phyloP scores from a whole-genome alignment of 1,140 invertebrate species.

The Scaptomyza pallida region DNA sequence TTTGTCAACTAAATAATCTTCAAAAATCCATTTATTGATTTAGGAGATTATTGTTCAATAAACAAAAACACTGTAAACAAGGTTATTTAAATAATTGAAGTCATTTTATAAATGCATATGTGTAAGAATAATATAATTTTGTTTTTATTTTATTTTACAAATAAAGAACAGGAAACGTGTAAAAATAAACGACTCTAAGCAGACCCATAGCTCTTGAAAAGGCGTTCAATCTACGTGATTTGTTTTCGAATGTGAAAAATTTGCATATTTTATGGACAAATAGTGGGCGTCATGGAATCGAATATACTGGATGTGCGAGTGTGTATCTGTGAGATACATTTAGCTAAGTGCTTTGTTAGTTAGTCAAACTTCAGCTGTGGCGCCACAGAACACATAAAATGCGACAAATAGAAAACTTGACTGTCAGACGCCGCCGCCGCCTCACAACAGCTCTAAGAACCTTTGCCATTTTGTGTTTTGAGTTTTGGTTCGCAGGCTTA shows the following conservation, averaged over 20 bases:
- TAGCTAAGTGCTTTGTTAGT: conserved; percentile 65
- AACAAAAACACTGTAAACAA: too few relatives aligned
- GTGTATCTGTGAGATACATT: conserved; percentile 56
- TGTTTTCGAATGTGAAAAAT: conserved; percentile 65
- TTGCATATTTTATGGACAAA: conserved; percentile 62
- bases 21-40: too few relatives aligned
- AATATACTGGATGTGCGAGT: neutral
- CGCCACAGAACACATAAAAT: conserved; percentile 63
- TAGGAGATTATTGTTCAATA: too few relatives aligned
- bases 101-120: conserved; percentile 4
- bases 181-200: conserved; percentile 14
- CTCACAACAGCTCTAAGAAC: conserved; percentile 30
- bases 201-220: neutral
- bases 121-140: neutral
- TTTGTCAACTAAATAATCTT: too few relatives aligned
- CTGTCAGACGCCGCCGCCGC: neutral
- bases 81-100: neutral
- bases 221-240: conserved; percentile 63
- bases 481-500: conserved; percentile 71
- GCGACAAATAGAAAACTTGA: conserved; percentile 6
- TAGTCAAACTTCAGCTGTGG: conserved; percentile 48
- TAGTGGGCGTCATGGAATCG: conserved; percentile 4
- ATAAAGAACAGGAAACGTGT: neutral
- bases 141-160: neutral
- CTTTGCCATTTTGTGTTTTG: conserved; percentile 73